Evolutionary conservation across 2,113 vertebrate species (phyloP).

Genomic region (Ammodytes dubius): DNA sequence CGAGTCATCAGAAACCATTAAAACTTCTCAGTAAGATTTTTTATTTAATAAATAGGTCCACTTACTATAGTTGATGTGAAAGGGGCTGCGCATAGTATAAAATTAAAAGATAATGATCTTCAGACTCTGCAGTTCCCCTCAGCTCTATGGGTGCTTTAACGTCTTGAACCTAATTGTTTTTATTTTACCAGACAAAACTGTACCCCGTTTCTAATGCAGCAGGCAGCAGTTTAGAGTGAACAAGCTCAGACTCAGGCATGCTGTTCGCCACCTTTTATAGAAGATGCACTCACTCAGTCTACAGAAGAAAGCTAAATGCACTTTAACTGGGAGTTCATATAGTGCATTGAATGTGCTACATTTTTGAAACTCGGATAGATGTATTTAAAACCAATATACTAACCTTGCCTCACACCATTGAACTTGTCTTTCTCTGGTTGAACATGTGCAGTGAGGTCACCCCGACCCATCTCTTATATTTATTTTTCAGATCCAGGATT

Average conservation of each 20-base stretch:
- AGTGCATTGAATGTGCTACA: background rate
- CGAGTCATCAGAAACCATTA: background rate
- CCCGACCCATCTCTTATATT: constrained; percentile 62
- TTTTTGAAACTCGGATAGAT: constrained; percentile 3
- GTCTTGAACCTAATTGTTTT: background rate
- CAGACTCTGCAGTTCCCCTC: background rate
- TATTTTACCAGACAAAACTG: too few species aligned
- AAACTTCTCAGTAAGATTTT: background rate
- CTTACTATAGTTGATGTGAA: background rate
- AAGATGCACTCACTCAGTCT: background rate
- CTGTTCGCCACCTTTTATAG: too few species aligned
- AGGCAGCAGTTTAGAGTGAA: background rate
- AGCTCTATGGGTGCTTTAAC: background rate
- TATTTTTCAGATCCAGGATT: constrained; percentile 79
- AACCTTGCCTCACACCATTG: background rate
- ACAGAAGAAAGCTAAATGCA: background rate
- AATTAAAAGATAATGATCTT: background rate
- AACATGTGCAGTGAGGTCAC: constrained; percentile 14
- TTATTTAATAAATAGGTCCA: background rate
- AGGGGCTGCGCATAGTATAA: background rate
- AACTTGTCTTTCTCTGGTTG: constrained; percentile 20
- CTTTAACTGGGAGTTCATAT: background rate
- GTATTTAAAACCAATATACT: constrained; percentile 1
- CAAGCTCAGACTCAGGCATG: too few species aligned
- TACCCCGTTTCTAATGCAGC: background rate